Conservation (phyloP, 2,888 invertebrate species). For the Mythimna impura region DNA sequence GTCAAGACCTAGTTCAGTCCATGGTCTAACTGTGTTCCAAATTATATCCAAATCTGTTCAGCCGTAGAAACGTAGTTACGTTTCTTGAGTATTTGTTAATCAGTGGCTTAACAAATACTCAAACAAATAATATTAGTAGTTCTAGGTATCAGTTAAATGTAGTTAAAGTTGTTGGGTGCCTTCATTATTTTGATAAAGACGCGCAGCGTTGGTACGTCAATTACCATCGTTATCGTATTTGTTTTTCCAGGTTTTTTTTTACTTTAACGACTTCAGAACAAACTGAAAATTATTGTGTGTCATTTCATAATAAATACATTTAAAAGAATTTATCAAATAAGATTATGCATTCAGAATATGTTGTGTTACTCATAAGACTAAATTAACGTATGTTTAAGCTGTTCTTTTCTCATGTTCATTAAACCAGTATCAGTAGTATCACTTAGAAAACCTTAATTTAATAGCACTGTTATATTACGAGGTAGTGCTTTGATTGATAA, state of each 20-base stretch:
- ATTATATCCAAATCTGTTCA: not conserved
- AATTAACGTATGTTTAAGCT: slow-evolving; percentile 5
- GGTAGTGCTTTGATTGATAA: not conserved
- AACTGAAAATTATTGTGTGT: not conserved
- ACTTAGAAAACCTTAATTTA: not conserved
- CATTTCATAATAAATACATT: not conserved
- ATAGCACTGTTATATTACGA: not conserved
- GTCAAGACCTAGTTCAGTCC: not conserved
- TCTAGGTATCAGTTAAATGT: not conserved
- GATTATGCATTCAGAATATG: not conserved
- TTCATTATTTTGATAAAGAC: slow-evolving; percentile 4
- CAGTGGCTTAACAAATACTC: not conserved
- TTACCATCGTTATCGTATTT: not conserved
- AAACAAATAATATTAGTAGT: not conserved
- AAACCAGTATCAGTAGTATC: not conserved
- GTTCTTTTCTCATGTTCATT: not conserved
- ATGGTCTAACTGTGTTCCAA: not conserved
- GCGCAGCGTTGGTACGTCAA: not conserved
- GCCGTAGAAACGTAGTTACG: not conserved
- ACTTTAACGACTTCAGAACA: not conserved
- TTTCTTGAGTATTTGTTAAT: too few relatives aligned
- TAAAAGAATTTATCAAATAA: not conserved
- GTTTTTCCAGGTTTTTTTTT: not conserved
- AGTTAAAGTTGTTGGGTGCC: not conserved
- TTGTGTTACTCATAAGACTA: not conserved